phyloP scores from a whole-genome alignment of 2,113 vertebrate species.

The Catagonus wagneri region DNA sequence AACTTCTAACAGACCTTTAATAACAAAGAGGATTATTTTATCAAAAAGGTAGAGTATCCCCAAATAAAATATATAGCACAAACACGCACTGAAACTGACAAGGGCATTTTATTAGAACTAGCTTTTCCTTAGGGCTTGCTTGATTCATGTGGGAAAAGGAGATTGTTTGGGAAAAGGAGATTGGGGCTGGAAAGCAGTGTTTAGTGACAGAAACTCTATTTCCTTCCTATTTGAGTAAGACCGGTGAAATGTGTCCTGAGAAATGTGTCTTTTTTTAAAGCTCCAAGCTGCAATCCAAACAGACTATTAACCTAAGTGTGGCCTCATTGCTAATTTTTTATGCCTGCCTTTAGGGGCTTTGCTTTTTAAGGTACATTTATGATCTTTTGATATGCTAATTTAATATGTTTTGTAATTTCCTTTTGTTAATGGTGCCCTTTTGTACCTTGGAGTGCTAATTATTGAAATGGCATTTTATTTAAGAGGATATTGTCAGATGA shows the following conservation, averaged over 20 bases:
- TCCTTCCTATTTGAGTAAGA: constrained; percentile 10
- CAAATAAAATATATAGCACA: neutral
- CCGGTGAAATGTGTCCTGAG: neutral
- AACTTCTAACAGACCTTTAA: neutral
- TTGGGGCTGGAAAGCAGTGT: neutral
- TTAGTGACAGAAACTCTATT: constrained; percentile 33
- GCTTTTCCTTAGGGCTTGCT: neutral
- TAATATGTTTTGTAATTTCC: constrained; percentile 42
- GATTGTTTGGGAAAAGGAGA: neutral
- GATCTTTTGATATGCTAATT: constrained; percentile 57
- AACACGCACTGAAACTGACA: neutral
- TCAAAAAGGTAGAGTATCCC: neutral
- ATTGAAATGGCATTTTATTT: constrained; percentile 47
- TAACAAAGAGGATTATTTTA: constrained; percentile 43
- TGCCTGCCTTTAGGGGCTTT: neutral
- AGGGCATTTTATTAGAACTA: constrained; percentile 23
- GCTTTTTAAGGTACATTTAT: constrained; percentile 51
- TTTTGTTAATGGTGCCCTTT: constrained; percentile 51
- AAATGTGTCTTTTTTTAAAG: neutral
- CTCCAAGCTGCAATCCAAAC: constrained; percentile 39
- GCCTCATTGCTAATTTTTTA: constrained; percentile 62
- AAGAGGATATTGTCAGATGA: neutral
- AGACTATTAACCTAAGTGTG: constrained; percentile 43
- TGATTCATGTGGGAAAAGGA: neutral
- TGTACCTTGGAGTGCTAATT: constrained; percentile 7